These are phyloP conservation scores for Sitobion miscanthi DNA, from an alignment of 1,140 invertebrate genomes.

Conservation along the genomic window DNA sequence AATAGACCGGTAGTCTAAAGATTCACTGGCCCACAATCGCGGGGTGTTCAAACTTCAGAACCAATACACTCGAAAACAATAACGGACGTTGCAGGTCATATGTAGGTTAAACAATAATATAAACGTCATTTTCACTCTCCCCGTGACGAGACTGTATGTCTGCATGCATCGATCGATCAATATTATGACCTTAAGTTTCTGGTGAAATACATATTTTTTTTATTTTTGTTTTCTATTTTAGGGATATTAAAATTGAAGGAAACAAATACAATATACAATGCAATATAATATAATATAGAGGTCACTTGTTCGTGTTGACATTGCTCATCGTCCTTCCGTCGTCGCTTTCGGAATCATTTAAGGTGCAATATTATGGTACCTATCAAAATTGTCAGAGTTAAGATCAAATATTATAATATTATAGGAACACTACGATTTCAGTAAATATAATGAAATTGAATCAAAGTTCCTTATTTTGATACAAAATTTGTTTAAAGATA, in stretches of 20 bases:
- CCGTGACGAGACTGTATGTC: neutral
- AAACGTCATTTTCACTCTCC: neutral
- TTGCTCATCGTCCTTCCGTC: neutral
- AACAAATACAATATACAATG: neutral
- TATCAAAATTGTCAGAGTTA: neutral
- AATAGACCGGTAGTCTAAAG: conserved; percentile 35
- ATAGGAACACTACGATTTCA: neutral
- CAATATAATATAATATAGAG: neutral
- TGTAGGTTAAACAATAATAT: neutral
- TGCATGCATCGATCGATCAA: neutral
- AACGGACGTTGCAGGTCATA: neutral
- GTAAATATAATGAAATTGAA: neutral
- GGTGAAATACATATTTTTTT: neutral
- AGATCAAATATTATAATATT: neutral
- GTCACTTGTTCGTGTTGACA: neutral
- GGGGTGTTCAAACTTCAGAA: neutral
- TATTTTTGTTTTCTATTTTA: neutral
- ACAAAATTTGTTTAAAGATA: neutral
- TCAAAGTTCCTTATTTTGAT: neutral
- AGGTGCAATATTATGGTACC: too few species aligned
- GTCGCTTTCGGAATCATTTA: neutral
- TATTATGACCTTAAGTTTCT: neutral
- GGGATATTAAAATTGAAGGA: neutral
- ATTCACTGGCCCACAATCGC: neutral
- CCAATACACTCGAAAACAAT: neutral